phyloP scores from a whole-genome alignment of 2,113 vertebrate species.

The Glareola pratincola region DNA sequence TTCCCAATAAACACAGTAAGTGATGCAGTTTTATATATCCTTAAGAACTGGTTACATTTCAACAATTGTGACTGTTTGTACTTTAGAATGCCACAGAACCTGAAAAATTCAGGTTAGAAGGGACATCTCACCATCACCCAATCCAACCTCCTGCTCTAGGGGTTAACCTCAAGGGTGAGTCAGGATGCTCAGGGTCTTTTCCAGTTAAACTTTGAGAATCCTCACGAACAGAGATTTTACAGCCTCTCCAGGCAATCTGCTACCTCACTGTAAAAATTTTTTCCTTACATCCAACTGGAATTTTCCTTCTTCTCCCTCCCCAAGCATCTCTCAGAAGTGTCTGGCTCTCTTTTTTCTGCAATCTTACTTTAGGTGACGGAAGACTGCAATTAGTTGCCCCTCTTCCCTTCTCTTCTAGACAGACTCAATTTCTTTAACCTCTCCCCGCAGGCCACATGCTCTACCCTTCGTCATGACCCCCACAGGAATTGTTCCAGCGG shows the following conservation, averaged over 20 bases:
- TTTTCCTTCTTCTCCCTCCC: background rate
- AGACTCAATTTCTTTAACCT: background rate
- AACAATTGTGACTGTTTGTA: background rate
- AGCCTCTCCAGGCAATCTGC: background rate
- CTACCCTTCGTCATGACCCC: rapidly evolving
- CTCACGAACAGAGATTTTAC: background rate
- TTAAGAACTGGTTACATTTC: background rate
- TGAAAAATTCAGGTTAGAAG: background rate
- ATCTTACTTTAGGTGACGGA: background rate
- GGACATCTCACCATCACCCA: background rate
- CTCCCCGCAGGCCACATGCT: background rate
- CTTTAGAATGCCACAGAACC: background rate
- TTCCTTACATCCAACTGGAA: background rate
- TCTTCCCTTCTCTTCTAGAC: background rate
- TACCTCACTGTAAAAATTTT: background rate
- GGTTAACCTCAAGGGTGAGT: background rate
- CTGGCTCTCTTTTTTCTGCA: background rate
- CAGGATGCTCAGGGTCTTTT: background rate
- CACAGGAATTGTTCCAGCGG: rapidly evolving
- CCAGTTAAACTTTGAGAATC: background rate
- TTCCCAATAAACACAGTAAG: background rate
- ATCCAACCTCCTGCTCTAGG: background rate
- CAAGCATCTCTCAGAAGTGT: background rate
- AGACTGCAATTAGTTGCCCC: background rate
- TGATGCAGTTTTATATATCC: background rate